Evolutionary conservation across 2,888 invertebrate species (phyloP), one percentile per base, ranked within the genome.

Genomic region (Empis livida): DNA sequence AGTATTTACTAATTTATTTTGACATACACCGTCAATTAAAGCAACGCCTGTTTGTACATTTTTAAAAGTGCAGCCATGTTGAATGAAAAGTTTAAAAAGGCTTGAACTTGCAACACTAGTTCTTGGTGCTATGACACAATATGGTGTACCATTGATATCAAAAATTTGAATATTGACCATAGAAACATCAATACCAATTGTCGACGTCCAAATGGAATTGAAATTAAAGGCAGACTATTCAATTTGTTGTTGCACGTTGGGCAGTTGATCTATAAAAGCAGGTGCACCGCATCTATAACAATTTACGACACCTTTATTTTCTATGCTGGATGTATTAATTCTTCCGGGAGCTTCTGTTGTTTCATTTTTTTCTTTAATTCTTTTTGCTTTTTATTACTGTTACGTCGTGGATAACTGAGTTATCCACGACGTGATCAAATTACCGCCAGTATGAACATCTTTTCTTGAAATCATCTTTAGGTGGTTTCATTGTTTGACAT

Each of bases 181-280:
- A 2, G 51, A 51, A 20, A 50, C 44, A 4, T 46, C 20, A 20
- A 46, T 47, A 13, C 51, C 51, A 39, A 53, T 48, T n/a, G 48
- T 3, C n/a, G 49, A 44, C 1, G 48, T n/a, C n/a, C n/a, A 37
- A 13, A 51, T 27, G 2, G 42, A 17, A 20, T 51, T 50, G 10
- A 51, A 48, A 1, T 31, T 1, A 1, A 52, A n/a, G 37, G 45
- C 8, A 44, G 50, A 23, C 46, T 48, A 2, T 30, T 35, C 30
- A 38, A 15, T n/a, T 27, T 45, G 5, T 30, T 15, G 4, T 45
- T 45, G 30, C 49, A 46, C 1, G 14, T 27, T 14, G 27, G 11
- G n/a, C 49, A 46, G 27, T 49, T 49, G 10, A 44, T 40, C 49
- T 6, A 0, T 17, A 27, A 23, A 38, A 3, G 46, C 44, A 15